A percentile compares a stretch with the other conserved stretches of the same genome.
Conservation (phyloP, 1,140 invertebrate species). For the Batillaria attramentaria region DNA sequence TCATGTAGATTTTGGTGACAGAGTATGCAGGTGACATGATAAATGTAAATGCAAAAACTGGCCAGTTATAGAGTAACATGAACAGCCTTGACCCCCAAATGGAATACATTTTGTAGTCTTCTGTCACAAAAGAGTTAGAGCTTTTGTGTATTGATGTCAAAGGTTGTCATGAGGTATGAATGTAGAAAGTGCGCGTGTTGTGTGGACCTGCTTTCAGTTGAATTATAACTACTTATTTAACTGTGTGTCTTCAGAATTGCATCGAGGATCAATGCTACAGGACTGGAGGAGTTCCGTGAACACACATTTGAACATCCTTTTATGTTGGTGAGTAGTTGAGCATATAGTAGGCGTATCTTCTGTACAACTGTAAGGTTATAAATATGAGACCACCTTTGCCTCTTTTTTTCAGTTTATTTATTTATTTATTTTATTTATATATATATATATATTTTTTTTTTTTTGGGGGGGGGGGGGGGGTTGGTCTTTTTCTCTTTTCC, state of each 20-base stretch:
- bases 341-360: no score
- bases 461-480: background rate
- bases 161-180: background rate
- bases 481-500: background rate
- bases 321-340: constrained; percentile 8
- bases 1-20: no score
- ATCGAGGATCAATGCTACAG: constrained; percentile 12
- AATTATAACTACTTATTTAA: background rate
- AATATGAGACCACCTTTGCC: no score
- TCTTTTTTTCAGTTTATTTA: background rate
- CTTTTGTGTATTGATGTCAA: background rate
- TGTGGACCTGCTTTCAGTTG: background rate
- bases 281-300: background rate
- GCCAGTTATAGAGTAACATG: no score
- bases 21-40: no score
- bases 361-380: no score
- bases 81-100: background rate
- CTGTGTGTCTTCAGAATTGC: constrained; percentile 13
- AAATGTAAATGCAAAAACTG: no score
- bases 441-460: background rate
- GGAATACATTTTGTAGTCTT: background rate
- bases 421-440: background rate
- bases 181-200: no score
- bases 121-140: background rate
- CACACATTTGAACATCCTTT: constrained; percentile 31